These are phyloP conservation scores for Macquaria australasica DNA, from an alignment of 2,113 vertebrate genomes.

Conservation along the genomic window DNA sequence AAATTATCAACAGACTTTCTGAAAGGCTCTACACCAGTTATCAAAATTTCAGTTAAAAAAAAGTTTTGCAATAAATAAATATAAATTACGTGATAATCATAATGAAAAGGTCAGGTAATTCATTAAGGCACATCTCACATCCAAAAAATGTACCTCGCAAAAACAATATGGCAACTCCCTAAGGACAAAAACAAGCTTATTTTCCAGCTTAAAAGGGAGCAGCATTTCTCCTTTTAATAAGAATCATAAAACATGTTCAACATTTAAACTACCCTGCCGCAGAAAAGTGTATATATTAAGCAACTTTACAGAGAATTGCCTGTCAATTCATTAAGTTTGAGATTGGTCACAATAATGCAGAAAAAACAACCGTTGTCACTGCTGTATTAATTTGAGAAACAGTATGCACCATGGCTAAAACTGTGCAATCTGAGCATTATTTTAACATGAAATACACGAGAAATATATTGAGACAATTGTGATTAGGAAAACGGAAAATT, in stretches of 20 bases:
- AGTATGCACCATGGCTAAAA: slow-evolving; percentile 59
- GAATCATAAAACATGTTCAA: slow-evolving; percentile 72
- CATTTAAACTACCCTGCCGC: slow-evolving; percentile 77
- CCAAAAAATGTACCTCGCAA: slow-evolving; percentile 79
- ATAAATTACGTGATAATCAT: slow-evolving; percentile 85
- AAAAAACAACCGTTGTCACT: slow-evolving; percentile 43
- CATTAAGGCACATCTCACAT: slow-evolving; percentile 84
- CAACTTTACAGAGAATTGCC: slow-evolving; percentile 65
- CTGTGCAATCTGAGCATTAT: slow-evolving; percentile 68
- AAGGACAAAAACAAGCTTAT: slow-evolving; percentile 78
- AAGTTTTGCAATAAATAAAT: slow-evolving; percentile 85
- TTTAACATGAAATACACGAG: slow-evolving; percentile 38
- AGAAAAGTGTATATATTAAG: slow-evolving; percentile 70
- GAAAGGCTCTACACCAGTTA: slow-evolving; percentile 73
- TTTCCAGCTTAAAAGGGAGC: slow-evolving; percentile 71
- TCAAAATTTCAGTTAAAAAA: slow-evolving; percentile 78
- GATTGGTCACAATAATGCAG: slow-evolving; percentile 38
- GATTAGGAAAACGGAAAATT: slow-evolving; percentile 43
- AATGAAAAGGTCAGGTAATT: slow-evolving; percentile 77
- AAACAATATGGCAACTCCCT: slow-evolving; percentile 75
- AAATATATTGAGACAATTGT: slow-evolving; percentile 38
- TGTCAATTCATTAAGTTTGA: slow-evolving; percentile 63
- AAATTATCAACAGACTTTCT: slow-evolving; percentile 69
- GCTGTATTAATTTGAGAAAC: slow-evolving; percentile 52
- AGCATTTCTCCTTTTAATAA: slow-evolving; percentile 70